Base-by-base conservation (phyloP, 2,888 invertebrate species). In the Apamea epomidion region DNA sequence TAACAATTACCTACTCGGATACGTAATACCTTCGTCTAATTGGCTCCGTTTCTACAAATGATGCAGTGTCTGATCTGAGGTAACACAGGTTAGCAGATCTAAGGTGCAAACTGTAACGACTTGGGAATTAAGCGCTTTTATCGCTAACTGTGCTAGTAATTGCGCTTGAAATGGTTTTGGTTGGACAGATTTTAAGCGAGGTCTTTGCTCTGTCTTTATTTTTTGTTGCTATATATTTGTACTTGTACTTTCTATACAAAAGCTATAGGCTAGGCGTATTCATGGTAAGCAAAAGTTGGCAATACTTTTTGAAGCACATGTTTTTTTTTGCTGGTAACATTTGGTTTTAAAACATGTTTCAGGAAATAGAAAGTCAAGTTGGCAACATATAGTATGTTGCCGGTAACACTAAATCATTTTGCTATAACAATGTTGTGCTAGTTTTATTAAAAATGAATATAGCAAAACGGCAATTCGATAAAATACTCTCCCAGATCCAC, bases 61-160 rank as follows among this genome's bases (percentile, higher is more conserved):
- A 85, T 48, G 85, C 45, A 48, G 18, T 48, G 68, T 25, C 54
- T 80, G 80, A 32, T 84, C 32, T 8, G 0, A 62, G 81, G 85
- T 81, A 68, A 37, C 62, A 58, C 12, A 45, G 29, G 62, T 69
- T 80, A 60, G 84, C 58, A 78, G 32, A 84, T 78, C 80, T 68
- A 25, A 68, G 68, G 62, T 68, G 58, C 60, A 68, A 72, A 62
- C 62, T 60, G 51, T 79, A 62, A 81, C 32, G 60, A 54, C 54
- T 85, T 54, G n/a, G 10, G 18, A 68, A 85, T 29, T 14, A 79
- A 81, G 80, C 67, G 80, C 14, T 84, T 84, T 79, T 68, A 84
- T 37, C 51, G 80, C 80, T 81, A 68, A 62, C 42, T 68, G 7
- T 42, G 60, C 80, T 21, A 42, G 58, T 51, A 54, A 37, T 14